Evolutionary conservation across 2,888 invertebrate genomes (phyloP).

Genomic region (Mythimna lalbum): DNA sequence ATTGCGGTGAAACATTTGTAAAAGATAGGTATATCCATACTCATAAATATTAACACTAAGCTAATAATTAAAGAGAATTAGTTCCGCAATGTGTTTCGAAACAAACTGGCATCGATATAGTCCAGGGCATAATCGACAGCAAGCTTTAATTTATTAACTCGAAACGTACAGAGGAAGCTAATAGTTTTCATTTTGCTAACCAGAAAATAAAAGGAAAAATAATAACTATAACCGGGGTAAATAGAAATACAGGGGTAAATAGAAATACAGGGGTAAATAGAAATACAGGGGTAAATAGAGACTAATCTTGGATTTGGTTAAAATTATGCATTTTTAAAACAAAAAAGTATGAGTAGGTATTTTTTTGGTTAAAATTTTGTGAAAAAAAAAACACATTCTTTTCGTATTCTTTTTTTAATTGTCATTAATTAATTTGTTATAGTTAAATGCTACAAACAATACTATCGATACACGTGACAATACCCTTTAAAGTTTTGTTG

Average conservation of each 20-base stretch:
- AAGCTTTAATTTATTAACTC: slow-evolving; percentile 20
- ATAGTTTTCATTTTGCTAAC: background rate
- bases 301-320: too few species aligned
- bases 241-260: background rate
- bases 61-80: background rate
- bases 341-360: too few species aligned
- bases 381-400: too few species aligned
- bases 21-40: background rate
- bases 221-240: background rate
- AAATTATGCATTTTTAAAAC: too few species aligned
- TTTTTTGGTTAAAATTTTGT: too few species aligned
- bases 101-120: slow-evolving; percentile 9
- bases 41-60: background rate
- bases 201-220: background rate
- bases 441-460: too few species aligned
- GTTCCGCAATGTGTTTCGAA: slow-evolving; percentile 10
- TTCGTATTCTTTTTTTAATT: too few species aligned
- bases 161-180: background rate
- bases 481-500: too few species aligned
- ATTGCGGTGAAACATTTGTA: background rate
- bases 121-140: slow-evolving; percentile 12
- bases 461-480: too few species aligned
- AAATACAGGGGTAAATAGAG: background rate
- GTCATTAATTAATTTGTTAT: too few species aligned
- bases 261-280: background rate